phyloP scores from a whole-genome alignment of 2,113 vertebrate genomes.

The Cyprinodon tularosa region DNA sequence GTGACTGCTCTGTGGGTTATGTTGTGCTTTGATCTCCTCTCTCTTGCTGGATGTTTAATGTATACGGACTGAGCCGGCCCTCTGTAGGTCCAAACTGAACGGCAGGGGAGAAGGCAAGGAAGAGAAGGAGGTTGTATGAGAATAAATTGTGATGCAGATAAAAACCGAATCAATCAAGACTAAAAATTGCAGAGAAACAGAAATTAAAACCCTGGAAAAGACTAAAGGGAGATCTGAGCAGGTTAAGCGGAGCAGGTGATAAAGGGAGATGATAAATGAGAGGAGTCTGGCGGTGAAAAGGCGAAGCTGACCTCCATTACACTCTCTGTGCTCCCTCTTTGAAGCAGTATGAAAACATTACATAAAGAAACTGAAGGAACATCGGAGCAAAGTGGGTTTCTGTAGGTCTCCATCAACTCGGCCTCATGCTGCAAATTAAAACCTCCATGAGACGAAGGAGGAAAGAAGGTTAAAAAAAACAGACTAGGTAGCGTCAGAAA shows the following conservation, averaged over 20 bases:
- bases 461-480: background rate
- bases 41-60: conserved; percentile 42
- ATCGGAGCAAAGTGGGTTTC: conserved; percentile 4
- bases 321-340: conserved; percentile 19
- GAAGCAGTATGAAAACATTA: conserved; percentile 27
- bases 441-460: background rate
- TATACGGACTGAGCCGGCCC: conserved; percentile 19
- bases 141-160: background rate
- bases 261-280: conserved; percentile 23
- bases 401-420: conserved; percentile 26
- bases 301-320: conserved; percentile 59
- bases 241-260: conserved; percentile 20
- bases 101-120: conserved; percentile 13
- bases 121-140: background rate
- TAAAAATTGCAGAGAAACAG: conserved; percentile 12
- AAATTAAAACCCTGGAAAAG: conserved; percentile 11
- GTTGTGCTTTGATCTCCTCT: conserved; percentile 35
- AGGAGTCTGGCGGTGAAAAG: conserved; percentile 27
- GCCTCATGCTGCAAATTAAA: conserved; percentile 6
- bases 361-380: conserved; percentile 14
- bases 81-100: conserved; percentile 2
- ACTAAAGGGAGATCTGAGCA: conserved; percentile 1
- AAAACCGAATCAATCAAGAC: no score
- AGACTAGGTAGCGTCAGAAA: background rate
- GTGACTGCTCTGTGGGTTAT: conserved; percentile 4